Conservation (phyloP, 2,113 vertebrate genomes). For the Hemiprocne comata region DNA sequence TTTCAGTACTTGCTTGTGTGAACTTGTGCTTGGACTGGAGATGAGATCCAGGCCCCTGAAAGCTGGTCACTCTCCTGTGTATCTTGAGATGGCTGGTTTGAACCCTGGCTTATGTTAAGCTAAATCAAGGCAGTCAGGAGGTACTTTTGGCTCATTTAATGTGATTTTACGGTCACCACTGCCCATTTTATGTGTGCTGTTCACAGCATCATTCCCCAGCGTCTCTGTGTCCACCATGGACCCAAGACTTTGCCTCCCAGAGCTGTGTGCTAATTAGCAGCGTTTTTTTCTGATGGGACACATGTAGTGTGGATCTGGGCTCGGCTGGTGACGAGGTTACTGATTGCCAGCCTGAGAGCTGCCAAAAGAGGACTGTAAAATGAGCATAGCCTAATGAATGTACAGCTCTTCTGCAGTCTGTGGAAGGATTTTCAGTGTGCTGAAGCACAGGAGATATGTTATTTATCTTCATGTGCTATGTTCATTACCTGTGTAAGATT, state of each 20-base stretch:
- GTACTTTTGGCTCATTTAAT: background rate
- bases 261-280: background rate
- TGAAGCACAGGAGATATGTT: background rate
- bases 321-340: rapidly evolving
- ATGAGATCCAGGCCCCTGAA: background rate
- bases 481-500: conserved; percentile 12
- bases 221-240: rapidly evolving
- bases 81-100: background rate
- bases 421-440: background rate
- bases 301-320: rapidly evolving
- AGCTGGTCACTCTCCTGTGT: rapidly evolving
- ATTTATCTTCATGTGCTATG: background rate
- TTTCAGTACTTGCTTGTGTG: background rate
- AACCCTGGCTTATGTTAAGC: background rate
- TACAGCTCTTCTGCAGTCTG: background rate
- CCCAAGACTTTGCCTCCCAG: background rate
- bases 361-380: background rate
- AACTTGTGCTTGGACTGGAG: background rate
- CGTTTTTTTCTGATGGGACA: background rate
- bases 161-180: background rate
- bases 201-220: background rate
- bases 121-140: background rate
- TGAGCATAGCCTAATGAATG: background rate
- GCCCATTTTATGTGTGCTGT: background rate
- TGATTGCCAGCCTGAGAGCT: background rate